phyloP scores from a whole-genome alignment of 2,113 vertebrate species.

The Aptenodytes patagonicus region DNA sequence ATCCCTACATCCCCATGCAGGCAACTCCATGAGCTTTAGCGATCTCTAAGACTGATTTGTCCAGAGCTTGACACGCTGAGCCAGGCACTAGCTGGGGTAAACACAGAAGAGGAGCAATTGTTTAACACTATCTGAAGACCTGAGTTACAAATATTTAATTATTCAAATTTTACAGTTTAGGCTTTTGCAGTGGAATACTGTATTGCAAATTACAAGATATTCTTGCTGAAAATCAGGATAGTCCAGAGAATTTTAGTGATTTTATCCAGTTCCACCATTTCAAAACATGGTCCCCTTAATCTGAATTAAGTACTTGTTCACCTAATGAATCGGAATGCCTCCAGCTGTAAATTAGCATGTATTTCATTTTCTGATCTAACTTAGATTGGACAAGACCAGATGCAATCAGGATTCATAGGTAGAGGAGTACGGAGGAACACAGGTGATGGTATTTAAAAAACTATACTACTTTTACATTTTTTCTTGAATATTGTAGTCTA shows the following conservation, averaged over 20 bases:
- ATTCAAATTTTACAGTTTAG: neutral
- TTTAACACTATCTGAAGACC: neutral
- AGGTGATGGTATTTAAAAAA: neutral
- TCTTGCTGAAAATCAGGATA: neutral
- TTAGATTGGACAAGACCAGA: neutral
- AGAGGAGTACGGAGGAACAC: neutral
- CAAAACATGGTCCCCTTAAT: neutral
- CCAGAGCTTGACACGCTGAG: neutral
- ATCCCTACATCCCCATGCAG: neutral
- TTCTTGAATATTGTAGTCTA: neutral
- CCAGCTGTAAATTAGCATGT: neutral
- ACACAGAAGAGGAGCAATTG: neutral
- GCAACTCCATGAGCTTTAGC: neutral
- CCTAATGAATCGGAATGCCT: neutral
- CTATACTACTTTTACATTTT: neutral
- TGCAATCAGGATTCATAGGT: neutral
- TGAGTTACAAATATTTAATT: neutral
- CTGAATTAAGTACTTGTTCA: neutral
- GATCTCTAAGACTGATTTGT: neutral
- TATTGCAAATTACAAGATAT: neutral
- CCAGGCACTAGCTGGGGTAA: neutral
- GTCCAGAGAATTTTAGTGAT: neutral
- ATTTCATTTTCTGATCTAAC: neutral
- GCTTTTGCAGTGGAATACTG: neutral
- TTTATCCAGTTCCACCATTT: neutral